Evolutionary conservation across 2,797 vertebrate genomes (phyloP).

Genomic region (Neosilurus hyrtlii): DNA sequence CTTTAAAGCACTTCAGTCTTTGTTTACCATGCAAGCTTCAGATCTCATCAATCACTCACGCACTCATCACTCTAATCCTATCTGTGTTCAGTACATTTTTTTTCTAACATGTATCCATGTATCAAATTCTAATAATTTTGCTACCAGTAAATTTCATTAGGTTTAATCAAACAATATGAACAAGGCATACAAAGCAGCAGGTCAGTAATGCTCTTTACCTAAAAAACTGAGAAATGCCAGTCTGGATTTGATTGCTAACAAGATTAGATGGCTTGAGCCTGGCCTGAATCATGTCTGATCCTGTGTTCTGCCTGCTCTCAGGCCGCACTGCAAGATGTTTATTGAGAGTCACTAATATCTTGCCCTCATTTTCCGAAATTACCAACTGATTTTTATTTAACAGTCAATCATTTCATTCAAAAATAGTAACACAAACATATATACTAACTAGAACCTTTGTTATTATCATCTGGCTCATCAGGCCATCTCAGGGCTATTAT

Average conservation of each 20-base stretch:
- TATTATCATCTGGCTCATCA: neutral
- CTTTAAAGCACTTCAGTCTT: neutral
- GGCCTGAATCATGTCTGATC: neutral
- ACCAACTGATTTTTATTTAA: neutral
- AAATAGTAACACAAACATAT: neutral
- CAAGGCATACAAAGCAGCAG: neutral
- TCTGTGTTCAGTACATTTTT: neutral
- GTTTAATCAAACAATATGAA: neutral
- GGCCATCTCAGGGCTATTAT: neutral
- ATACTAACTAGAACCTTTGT: neutral
- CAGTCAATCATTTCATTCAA: neutral
- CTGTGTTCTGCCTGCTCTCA: neutral
- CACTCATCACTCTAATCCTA: neutral
- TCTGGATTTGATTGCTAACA: slow-evolving; percentile 27
- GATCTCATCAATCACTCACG: neutral
- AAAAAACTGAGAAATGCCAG: neutral
- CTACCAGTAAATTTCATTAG: neutral
- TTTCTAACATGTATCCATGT: neutral
- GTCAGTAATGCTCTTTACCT: too few relatives aligned
- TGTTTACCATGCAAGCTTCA: neutral
- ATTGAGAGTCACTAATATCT: slow-evolving; percentile 7
- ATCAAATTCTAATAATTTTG: neutral
- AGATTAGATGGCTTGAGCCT: slow-evolving; percentile 32
- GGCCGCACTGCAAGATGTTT: slow-evolving; percentile 3
- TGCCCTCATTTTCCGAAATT: slow-evolving; percentile 15